phyloP scores from a whole-genome alignment of 35 echinoderm and acorn worm species.

The Eucidaris tribuloides region DNA sequence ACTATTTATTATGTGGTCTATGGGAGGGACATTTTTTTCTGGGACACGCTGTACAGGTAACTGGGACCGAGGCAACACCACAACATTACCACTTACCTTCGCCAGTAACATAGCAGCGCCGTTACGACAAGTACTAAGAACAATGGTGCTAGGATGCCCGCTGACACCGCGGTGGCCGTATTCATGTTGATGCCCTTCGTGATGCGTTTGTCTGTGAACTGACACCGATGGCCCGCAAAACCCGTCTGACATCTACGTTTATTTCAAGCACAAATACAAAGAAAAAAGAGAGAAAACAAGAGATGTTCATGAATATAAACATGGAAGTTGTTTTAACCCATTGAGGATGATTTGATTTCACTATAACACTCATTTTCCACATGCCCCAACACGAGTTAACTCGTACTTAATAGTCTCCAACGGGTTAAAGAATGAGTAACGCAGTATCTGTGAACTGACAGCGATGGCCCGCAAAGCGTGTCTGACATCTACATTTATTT shows the following conservation, averaged over 20 bases:
- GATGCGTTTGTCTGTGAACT: background rate
- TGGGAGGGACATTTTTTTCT: no score
- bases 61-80: no score
- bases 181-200: conserved; percentile 11
- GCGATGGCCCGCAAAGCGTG: background rate
- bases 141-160: conserved; percentile 50
- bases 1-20: no score
- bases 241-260: conserved; percentile 2
- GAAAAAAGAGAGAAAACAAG: background rate
- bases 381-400: no score
- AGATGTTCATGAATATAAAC: background rate
- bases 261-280: background rate
- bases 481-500: conserved; percentile 10
- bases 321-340: no score
- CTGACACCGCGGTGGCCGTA: conserved; percentile 46
- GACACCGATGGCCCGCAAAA: conserved; percentile 20
- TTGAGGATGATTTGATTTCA: no score
- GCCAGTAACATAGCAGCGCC: background rate
- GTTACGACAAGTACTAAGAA: conserved; percentile 23
- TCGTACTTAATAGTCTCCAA: no score
- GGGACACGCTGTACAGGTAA: no score
- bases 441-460: conserved; percentile 25
- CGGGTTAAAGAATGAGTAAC: no score
- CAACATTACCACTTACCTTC: conserved; percentile 23
- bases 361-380: no score